Conservation (phyloP, 2,797 vertebrate species). For the Acanthis flammea region DNA sequence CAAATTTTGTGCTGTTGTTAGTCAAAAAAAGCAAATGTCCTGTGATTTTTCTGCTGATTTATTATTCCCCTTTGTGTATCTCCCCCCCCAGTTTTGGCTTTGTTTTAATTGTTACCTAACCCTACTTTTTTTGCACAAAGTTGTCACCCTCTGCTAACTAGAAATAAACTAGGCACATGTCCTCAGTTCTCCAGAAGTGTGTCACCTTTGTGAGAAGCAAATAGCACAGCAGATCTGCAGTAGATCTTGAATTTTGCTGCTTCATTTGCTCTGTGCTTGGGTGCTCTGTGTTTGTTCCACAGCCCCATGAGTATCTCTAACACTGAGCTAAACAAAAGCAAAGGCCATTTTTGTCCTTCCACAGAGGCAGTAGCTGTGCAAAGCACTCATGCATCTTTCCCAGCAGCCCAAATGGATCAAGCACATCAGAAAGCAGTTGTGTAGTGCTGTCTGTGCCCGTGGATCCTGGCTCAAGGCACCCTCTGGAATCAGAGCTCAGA, state of each 20-base stretch:
- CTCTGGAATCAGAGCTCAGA: constrained; percentile 25
- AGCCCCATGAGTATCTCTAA: neutral
- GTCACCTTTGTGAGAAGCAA: neutral
- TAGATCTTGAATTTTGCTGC: neutral
- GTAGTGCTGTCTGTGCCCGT: neutral
- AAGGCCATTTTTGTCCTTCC: neutral
- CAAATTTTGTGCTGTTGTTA: neutral
- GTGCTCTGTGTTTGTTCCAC: neutral
- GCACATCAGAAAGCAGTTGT: neutral
- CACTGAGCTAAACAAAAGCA: neutral
- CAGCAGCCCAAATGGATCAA: neutral
- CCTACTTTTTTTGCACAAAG: neutral
- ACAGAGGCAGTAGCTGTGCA: neutral
- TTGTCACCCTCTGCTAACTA: neutral
- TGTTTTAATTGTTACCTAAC: neutral
- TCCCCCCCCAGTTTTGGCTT: neutral
- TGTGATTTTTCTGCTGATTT: neutral
- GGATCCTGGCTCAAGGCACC: neutral
- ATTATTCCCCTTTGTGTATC: neutral
- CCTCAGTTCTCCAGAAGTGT: neutral
- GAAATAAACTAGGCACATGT: neutral
- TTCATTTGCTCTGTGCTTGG: neutral
- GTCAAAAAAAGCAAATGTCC: neutral
- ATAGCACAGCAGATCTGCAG: neutral
- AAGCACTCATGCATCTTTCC: neutral